These are phyloP conservation scores for Enteromius radiatus DNA, from an alignment of 2,797 vertebrate species.

Conservation along the genomic window DNA sequence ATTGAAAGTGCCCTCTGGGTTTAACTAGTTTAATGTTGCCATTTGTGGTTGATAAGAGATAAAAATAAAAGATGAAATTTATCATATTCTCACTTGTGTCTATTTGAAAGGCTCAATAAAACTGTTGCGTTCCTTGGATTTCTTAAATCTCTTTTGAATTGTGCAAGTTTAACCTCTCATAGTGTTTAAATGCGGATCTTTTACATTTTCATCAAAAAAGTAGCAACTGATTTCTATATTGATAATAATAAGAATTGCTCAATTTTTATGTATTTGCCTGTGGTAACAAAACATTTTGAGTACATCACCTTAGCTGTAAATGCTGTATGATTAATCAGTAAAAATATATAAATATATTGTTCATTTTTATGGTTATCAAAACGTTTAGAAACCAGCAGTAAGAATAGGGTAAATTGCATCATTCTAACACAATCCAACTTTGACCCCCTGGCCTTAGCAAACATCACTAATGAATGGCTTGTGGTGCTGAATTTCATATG, in stretches of 20 bases:
- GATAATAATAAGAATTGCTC: neutral
- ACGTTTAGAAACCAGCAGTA: neutral
- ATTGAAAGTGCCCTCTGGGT: slow-evolving; percentile 27
- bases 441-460: neutral
- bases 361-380: neutral
- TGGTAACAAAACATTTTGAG: no score
- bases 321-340: neutral
- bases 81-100: slow-evolving; percentile 38
- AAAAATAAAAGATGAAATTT: slow-evolving; percentile 45
- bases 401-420: neutral
- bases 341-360: neutral
- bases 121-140: neutral
- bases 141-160: neutral
- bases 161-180: neutral
- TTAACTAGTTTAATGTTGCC: slow-evolving; percentile 51
- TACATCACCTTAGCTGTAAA: neutral
- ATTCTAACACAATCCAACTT: neutral
- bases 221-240: neutral
- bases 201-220: neutral
- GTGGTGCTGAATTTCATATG: neutral
- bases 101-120: slow-evolving; percentile 4
- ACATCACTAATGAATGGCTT: neutral
- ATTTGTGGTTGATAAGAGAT: slow-evolving; percentile 47
- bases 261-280: no score
- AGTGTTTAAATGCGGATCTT: neutral